phyloP scores from a whole-genome alignment of 2,888 invertebrate genomes.

The Altica lythri region DNA sequence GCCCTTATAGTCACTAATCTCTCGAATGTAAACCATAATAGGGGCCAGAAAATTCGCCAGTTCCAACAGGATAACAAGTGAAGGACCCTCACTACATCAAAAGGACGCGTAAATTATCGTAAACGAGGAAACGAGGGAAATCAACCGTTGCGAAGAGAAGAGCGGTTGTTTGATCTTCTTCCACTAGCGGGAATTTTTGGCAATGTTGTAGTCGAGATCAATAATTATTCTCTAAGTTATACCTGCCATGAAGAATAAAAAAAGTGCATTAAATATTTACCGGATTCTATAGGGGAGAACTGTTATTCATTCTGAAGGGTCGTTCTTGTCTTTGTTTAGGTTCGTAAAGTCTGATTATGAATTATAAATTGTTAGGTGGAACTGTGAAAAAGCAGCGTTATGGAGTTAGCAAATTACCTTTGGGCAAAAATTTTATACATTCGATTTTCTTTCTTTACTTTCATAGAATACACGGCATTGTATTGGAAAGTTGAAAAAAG shows the following conservation, averaged over 20 bases:
- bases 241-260: neutral
- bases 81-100: conserved; percentile 26
- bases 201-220: neutral
- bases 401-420: no score
- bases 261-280: conserved; percentile 3
- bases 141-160: neutral
- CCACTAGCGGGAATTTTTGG: neutral
- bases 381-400: no score
- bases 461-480: no score
- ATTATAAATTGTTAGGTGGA: no score
- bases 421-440: no score
- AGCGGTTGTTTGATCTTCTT: conserved; percentile 1
- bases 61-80: conserved; percentile 8
- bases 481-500: no score
- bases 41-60: neutral
- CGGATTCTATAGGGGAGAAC: neutral
- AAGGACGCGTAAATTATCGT: conserved; percentile 13
- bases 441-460: no score
- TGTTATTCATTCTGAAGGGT: neutral
- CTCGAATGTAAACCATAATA: neutral
- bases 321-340: no score
- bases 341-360: no score
- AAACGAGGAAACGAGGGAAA: conserved; percentile 1
- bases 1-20: conserved; percentile 4
- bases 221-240: neutral